Evolutionary conservation across 1,140 invertebrate genomes (phyloP).

Genomic region (Halictus rubicundus): DNA sequence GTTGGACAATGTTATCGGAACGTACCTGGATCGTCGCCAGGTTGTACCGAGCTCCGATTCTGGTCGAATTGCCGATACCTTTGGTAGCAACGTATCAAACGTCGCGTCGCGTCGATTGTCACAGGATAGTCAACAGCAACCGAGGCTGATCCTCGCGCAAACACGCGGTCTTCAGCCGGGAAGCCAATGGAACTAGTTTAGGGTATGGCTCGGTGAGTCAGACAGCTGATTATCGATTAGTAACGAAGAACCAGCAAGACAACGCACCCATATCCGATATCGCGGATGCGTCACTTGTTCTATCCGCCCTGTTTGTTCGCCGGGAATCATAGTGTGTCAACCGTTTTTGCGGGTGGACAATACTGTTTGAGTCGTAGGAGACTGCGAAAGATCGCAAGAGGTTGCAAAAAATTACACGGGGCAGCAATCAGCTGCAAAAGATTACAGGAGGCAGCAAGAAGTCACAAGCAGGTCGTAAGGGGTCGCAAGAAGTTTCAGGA

Average conservation of each 20-base stretch:
- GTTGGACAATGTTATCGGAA: too few relatives aligned
- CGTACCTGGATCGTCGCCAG: too few relatives aligned
- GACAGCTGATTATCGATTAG: constrained; percentile 44
- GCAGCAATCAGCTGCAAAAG: too few relatives aligned
- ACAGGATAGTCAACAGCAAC: neutral
- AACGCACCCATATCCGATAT: constrained; percentile 16
- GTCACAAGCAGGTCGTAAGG: too few relatives aligned
- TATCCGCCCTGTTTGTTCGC: neutral
- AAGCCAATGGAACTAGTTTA: neutral
- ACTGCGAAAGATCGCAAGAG: too few relatives aligned
- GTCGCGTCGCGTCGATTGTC: neutral
- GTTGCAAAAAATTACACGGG: too few relatives aligned
- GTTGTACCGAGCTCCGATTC: neutral
- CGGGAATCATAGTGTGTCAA: neutral
- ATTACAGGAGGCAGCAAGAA: too few relatives aligned
- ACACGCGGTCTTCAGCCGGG: neutral
- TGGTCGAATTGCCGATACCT: neutral
- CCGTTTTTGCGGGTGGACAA: too few relatives aligned
- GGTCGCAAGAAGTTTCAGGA: too few relatives aligned
- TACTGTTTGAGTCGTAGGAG: too few relatives aligned
- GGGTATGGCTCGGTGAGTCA: constrained; percentile 38
- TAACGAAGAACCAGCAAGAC: constrained; percentile 34
- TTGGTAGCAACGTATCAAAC: neutral
- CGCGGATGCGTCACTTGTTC: constrained; percentile 14
- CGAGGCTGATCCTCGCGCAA: constrained; percentile 5